Conservation (phyloP, 2,888 invertebrate species). For the Hedya salicella region DNA sequence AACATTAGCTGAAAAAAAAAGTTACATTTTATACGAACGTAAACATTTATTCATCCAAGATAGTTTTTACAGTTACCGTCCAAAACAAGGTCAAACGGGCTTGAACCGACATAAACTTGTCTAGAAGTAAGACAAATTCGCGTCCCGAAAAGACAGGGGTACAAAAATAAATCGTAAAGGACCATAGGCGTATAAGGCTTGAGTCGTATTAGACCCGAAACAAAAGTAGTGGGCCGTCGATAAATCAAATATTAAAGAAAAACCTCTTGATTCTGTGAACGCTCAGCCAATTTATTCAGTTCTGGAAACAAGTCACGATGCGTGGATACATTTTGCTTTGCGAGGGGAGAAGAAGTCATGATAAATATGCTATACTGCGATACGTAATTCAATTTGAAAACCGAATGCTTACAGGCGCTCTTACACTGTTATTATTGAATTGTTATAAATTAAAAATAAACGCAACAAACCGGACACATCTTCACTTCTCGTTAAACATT, state of each 20-base stretch:
- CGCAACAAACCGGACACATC: too few relatives aligned
- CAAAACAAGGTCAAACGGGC: conserved; percentile 12
- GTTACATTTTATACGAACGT: too few relatives aligned
- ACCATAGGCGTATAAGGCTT: conserved; percentile 11
- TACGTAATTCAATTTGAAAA: too few relatives aligned
- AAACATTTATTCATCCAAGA: not conserved
- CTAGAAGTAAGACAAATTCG: conserved; percentile 26
- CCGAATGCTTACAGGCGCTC: too few relatives aligned
- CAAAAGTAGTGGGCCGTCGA: conserved; percentile 17
- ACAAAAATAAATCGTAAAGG: conserved; percentile 32
- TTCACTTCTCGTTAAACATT: too few relatives aligned
- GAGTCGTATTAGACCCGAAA: conserved; percentile 25
- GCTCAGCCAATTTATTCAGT: conserved; percentile 17
- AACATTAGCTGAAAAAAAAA: too few relatives aligned
- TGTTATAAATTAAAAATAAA: too few relatives aligned
- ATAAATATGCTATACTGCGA: not conserved
- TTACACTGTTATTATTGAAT: too few relatives aligned
- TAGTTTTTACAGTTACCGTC: not conserved
- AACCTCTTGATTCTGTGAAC: conserved; percentile 22
- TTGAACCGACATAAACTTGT: conserved; percentile 11
- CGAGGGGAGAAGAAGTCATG: not conserved
- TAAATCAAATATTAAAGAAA: conserved; percentile 27
- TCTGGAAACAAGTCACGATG: conserved; percentile 14
- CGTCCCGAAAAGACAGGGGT: conserved; percentile 9
- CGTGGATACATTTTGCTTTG: conserved; percentile 7